Evolutionary conservation across 2,888 invertebrate genomes (phyloP), one percentile per base, ranked within the genome.

Genomic region (Strigamia transsilvanica): DNA sequence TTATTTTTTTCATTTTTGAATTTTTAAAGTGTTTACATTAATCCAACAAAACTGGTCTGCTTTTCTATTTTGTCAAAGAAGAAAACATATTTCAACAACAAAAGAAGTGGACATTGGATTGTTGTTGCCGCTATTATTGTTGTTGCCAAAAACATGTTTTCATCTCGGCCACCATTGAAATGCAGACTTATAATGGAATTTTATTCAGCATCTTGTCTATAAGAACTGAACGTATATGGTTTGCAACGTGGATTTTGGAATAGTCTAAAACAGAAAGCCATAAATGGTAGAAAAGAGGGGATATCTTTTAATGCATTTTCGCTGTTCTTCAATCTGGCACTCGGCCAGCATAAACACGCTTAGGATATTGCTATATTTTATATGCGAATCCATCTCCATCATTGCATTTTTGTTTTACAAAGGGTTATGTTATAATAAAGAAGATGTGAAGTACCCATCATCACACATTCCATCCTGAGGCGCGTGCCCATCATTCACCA

Each of bases 341-440:
- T 66, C 23, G 61, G 61, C 61, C 61, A 66, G 61, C 21, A 66
- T 66, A 66, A 66, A 66, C 61, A 66, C 61, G 61, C 23, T 66
- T 66, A 66, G 61, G 61, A 66, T 66, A 23, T 66, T 21, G 21
- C 61, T 66, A 66, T 66, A 66, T 66, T 66, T 66, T 66, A 21
- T 66, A 66, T 66, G 61, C 61, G 61, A 66, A 66, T 66, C 61
- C 61, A 66, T 66, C 61, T 66, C 61, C 61, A 66, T 66, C 61
- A 66, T 21, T 21, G 21, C 21, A 21, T 23, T 66, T 66, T 66
- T 66, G 61, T 66, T 66, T 18, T 66, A 66, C 23, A 66, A 66
- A 66, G 61, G 23, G 61, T 66, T 66, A 66, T 21, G 23, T 66
- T 23, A 23, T 23, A 66, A 66, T 66, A 66, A 23, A 23, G 61